Evolutionary conservation across 2,113 vertebrate species (phyloP), one percentile per base, ranked within the genome.

Genomic region (Tapirus terrestris): DNA sequence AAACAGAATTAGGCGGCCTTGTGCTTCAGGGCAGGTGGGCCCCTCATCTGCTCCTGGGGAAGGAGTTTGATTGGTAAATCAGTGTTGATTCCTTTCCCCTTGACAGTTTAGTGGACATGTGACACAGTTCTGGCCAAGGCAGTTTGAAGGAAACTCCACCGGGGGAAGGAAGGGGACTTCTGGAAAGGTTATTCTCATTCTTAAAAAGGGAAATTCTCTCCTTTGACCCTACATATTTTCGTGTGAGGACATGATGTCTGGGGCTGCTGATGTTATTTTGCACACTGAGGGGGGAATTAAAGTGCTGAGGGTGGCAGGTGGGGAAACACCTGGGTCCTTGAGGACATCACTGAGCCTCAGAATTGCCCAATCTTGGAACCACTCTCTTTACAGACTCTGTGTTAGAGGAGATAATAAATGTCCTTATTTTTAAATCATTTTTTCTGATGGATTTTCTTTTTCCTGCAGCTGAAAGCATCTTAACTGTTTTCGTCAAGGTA

Each of bases 371-470:
- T 79, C n/a, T 61, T 65, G n/a, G 7, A 80, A n/a, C 33, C 53
- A 31, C 60, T 81, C 60, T 76, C 60, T 73, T 39, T 94, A 63
- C 51, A 84, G 73, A 91, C 20, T 39, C 89, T 73, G 51, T 21
- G 29, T 93, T 72, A 36, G 3, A 76, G 39, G 18, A 72, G n/a
- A 39, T 89, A 75, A 89, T 63, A 70, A 67, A 73, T 43, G 43
- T 39, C 48, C 27, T 79, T 88, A 56, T 9, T 31, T 45, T 60
- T 61, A 79, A 92, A 86, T 5, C 63, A 58, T 31, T 92, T 93
- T 82, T 93, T 82, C 68, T 82, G 63, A 11, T 67, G 39, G 45
- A 73, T 63, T 95, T 91, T 91, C 56, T 93, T 84, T 82, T 45
- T 70, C 48, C 29, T 81, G 17, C 8, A 91, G 76, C 29, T 43